Evolutionary conservation across 2,113 vertebrate genomes (phyloP).

Genomic region (Gyps fulvus): DNA sequence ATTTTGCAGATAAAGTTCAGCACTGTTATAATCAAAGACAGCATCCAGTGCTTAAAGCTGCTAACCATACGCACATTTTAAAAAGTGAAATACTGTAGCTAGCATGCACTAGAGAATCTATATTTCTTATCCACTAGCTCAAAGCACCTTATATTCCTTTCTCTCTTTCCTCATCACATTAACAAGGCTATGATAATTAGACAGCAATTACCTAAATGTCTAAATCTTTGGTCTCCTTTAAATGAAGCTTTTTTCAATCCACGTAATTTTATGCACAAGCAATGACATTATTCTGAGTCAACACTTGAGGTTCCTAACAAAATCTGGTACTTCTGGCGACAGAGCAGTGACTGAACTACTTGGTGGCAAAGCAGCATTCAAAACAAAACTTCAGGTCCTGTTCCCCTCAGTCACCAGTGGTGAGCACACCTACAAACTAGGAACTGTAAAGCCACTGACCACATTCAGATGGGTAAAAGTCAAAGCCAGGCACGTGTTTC

Average conservation of each 20-base stretch:
- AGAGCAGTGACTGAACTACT: not conserved
- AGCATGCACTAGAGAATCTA: not conserved
- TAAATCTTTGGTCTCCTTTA: not conserved
- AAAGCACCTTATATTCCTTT: not conserved
- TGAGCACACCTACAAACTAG: not conserved
- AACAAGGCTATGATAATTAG: not conserved
- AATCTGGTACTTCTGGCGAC: not conserved
- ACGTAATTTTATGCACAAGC: not conserved
- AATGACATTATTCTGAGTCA: not conserved
- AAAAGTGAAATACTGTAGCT: not conserved
- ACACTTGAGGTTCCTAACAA: not conserved
- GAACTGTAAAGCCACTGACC: not conserved
- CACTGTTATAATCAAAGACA: conserved; percentile 44
- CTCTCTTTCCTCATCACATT: not conserved
- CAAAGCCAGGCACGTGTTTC: not conserved
- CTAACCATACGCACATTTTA: not conserved
- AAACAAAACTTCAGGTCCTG: not conserved
- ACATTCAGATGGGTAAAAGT: not conserved
- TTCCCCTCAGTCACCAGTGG: not conserved
- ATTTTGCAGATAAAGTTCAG: conserved; percentile 13
- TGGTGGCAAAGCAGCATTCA: not conserved
- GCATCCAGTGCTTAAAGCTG: not conserved
- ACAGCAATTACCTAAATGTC: not conserved
- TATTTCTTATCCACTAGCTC: not conserved
- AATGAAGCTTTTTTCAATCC: not conserved